Evolutionary conservation across 2,888 invertebrate genomes (phyloP).

Genomic region (Drosophila neotestacea): DNA sequence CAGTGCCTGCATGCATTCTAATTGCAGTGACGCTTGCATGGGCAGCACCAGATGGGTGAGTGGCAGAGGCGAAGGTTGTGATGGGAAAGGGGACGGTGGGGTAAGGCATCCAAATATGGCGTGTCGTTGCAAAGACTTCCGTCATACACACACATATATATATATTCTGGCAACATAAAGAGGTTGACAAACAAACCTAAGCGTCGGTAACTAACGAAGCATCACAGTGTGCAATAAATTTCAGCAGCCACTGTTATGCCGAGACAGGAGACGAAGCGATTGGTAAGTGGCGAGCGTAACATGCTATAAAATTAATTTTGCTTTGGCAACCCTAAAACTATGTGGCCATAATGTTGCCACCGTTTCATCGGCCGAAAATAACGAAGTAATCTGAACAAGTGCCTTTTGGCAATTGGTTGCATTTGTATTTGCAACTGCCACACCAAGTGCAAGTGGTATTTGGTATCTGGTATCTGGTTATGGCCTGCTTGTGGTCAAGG

Average conservation of each 20-base stretch:
- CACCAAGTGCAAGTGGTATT: slow-evolving; percentile 22
- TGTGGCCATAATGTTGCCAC: slow-evolving; percentile 47
- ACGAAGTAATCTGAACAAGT: slow-evolving; percentile 39
- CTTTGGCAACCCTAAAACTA: slow-evolving; percentile 61
- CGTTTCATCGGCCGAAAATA: slow-evolving; percentile 53
- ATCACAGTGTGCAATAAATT: slow-evolving; percentile 59
- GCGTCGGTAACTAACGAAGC: slow-evolving; percentile 54
- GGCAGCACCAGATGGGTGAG: slow-evolving; percentile 15
- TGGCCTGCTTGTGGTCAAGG: slow-evolving; percentile 71
- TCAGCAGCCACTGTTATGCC: slow-evolving; percentile 43
- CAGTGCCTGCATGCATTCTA: slow-evolving; percentile 72
- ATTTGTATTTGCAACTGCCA: slow-evolving; percentile 18
- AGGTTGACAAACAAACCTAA: slow-evolving; percentile 70
- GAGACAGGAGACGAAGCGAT: background rate
- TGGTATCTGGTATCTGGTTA: slow-evolving; percentile 24
- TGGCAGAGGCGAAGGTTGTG: background rate
- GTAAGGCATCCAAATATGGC: slow-evolving; percentile 65
- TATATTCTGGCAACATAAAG: slow-evolving; percentile 26
- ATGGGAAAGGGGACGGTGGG: background rate
- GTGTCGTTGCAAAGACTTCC: slow-evolving; percentile 68
- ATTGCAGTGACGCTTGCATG: slow-evolving; percentile 68
- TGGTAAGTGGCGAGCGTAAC: slow-evolving; percentile 38
- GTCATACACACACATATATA: slow-evolving; percentile 38
- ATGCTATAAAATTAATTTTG: slow-evolving; percentile 64
- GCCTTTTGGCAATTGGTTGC: slow-evolving; percentile 25